Base-by-base conservation (phyloP, 2,888 invertebrate species). In the Rotaria socialis region DNA sequence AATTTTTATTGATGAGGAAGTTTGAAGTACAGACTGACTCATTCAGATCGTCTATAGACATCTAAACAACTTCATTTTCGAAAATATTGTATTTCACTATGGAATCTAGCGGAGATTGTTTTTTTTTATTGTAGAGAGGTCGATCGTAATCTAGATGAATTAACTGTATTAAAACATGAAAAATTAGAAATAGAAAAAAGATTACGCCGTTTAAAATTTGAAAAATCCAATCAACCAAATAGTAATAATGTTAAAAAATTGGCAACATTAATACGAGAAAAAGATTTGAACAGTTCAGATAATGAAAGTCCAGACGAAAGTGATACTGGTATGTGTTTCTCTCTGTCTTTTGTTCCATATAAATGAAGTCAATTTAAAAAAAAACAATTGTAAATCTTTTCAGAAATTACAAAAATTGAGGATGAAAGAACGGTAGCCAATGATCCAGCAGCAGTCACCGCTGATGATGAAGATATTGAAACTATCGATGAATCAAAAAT, bases 111-210 rank as follows among this genome's bases (percentile, higher is more conserved):
- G 35, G 10, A 50, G 14, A 11, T 50, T 50, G 50, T n/a, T 16
- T 41, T 80, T 0, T 41, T 35, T 67, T 10, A 35, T 80, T 88
- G 56, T 89, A 93, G 95, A 55, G 96, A 97, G 91, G 94, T 97
- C 86, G 97, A 97, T 89, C 94, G 93, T 55, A 94, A 94, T 87
- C 92, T 97, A 85, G 97, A 97, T 88, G 94, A 94, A 86, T 94
- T 95, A 88, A 94, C 94, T 88, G 95, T 95, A 89, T 93, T 95
- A 88, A 94, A 94, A 90, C 95, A 96, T 89, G 97, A 97, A 90
- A 94, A 96, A 89, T 97, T 96, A 93, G 93, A 96, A 87, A 93
- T 96, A 89, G 97, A 97, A 90, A 95, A 95, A 90, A 95, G 96
- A 27, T 75, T 87, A 67, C 56, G 87, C 27, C 80, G 84, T 35